Evolutionary conservation across 2,797 vertebrate genomes (phyloP).

Genomic region (Betta splendens): DNA sequence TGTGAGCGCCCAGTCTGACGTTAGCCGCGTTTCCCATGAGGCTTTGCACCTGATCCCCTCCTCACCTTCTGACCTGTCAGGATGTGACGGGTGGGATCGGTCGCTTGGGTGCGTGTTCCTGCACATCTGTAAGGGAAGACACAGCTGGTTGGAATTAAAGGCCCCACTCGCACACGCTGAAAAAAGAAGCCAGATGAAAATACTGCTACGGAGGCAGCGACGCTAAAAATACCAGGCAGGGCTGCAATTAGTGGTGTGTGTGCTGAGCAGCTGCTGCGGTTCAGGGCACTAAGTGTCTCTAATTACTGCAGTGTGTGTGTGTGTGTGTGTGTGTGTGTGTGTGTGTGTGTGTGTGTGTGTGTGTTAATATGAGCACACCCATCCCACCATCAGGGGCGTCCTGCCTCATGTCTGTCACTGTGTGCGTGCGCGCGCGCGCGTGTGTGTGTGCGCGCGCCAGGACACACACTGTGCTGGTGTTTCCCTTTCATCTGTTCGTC

Average conservation of each 20-base stretch:
- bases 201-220: slow-evolving; percentile 73
- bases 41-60: neutral
- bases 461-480: neutral
- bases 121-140: slow-evolving; percentile 54
- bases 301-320: slow-evolving; percentile 73
- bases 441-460: slow-evolving; percentile 8
- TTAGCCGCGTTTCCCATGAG: no score
- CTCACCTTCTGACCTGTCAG: slow-evolving; percentile 8
- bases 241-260: slow-evolving; percentile 85
- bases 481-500: slow-evolving; percentile 2
- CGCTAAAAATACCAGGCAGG: slow-evolving; percentile 82
- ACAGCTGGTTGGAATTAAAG: slow-evolving; percentile 84
- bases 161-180: slow-evolving; percentile 56
- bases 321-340: slow-evolving; percentile 41
- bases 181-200: slow-evolving; percentile 76
- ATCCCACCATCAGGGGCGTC: slow-evolving; percentile 45
- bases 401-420: slow-evolving; percentile 12
- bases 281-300: slow-evolving; percentile 77
- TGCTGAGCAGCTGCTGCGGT: slow-evolving; percentile 79
- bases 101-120: slow-evolving; percentile 46
- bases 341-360: slow-evolving; percentile 36
- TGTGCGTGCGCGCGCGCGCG: slow-evolving; percentile 10
- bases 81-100: slow-evolving; percentile 37
- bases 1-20: no score
- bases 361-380: slow-evolving; percentile 41